Evolutionary conservation across 2,797 vertebrate species (phyloP).

Genomic region (Hydrocynus forskahlii): DNA sequence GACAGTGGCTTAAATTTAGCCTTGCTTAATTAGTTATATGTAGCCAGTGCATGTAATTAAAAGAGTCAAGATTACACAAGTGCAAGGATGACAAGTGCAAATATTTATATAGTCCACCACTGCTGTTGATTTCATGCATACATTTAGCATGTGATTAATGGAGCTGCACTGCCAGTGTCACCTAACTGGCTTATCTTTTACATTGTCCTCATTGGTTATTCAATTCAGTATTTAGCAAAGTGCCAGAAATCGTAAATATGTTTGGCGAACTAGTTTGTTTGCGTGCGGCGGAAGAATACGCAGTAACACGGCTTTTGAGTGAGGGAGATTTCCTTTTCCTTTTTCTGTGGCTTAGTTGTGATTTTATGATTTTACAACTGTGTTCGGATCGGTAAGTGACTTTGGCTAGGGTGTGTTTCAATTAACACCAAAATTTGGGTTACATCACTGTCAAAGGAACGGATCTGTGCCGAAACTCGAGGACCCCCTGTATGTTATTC

Average conservation of each 20-base stretch:
- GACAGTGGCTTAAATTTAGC: not conserved
- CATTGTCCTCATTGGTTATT: not conserved
- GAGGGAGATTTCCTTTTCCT: no score
- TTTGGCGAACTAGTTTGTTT: no score
- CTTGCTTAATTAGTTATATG: not conserved
- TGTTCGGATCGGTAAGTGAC: no score
- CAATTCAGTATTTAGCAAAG: not conserved
- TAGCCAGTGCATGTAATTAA: not conserved
- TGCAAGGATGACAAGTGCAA: not conserved
- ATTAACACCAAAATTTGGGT: no score
- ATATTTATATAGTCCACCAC: not conserved
- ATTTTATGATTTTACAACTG: no score
- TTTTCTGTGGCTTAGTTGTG: no score
- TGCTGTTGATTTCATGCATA: not conserved
- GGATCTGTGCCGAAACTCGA: no score
- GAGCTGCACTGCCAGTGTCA: not conserved
- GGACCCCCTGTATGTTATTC: not conserved
- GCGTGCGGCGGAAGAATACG: no score
- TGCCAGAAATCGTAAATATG: not conserved
- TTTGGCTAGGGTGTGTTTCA: no score
- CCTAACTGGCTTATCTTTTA: not conserved
- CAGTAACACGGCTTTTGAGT: no score
- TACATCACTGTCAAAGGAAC: no score
- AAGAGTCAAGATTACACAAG: not conserved
- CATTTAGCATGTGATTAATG: not conserved